Conservation (phyloP, 2,113 vertebrate species). For the Morone chrysops region DNA sequence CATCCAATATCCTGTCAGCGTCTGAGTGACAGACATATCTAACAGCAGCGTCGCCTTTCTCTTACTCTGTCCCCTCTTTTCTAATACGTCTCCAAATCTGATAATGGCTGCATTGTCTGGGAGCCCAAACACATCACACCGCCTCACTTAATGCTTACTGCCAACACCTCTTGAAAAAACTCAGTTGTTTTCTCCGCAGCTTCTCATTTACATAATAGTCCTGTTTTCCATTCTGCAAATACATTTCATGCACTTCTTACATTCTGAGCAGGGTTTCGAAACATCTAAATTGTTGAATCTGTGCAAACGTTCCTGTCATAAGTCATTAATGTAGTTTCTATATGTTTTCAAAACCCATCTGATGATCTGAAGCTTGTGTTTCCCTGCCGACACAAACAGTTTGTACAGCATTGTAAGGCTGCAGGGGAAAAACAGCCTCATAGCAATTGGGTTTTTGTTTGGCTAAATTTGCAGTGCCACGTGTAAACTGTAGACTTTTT, state of each 20-base stretch:
- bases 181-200: not conserved
- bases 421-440: slow-evolving; percentile 2
- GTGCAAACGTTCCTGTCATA: not conserved
- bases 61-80: slow-evolving; percentile 1
- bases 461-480: slow-evolving; percentile 31
- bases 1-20: slow-evolving; percentile 52
- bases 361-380: not conserved
- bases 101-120: slow-evolving; percentile 28
- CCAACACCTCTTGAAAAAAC: not conserved
- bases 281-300: not conserved
- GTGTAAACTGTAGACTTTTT: slow-evolving; percentile 22
- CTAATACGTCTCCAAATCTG: slow-evolving; percentile 31
- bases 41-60: slow-evolving; percentile 13
- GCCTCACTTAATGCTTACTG: not conserved
- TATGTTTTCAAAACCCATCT: slow-evolving; percentile 1
- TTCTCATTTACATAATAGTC: slow-evolving; percentile 3
- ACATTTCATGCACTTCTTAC: not conserved
- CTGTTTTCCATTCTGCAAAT: not conserved
- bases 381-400: not conserved
- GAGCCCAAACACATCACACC: slow-evolving; percentile 14
- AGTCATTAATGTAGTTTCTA: not conserved
- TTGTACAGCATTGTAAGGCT: not conserved
- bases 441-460: not conserved
- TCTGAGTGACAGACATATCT: slow-evolving; percentile 43
- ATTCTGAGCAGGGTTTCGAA: not conserved